These are phyloP conservation scores for Phenganax marumi DNA, from an alignment of 92 coral and sea anemone species.

Conservation along the genomic window DNA sequence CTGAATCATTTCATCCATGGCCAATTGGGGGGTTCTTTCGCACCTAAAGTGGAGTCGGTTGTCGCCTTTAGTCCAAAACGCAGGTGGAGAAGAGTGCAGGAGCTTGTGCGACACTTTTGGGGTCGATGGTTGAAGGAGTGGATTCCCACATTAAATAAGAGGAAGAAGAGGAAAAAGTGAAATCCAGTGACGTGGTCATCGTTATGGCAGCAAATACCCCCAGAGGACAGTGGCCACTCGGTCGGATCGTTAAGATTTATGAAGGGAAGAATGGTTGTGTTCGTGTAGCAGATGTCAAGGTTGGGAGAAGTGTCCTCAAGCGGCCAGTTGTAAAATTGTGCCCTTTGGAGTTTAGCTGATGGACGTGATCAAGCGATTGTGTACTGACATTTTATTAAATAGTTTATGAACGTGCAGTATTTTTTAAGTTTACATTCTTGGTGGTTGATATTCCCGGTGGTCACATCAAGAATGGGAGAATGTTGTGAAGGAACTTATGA, in stretches of 20 bases:
- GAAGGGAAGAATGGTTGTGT: not conserved
- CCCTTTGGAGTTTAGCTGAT: too few relatives aligned
- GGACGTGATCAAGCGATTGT: too few relatives aligned
- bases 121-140: conserved; percentile 50
- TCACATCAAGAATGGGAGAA: too few relatives aligned
- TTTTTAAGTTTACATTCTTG: too few relatives aligned
- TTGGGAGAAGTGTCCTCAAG: not conserved
- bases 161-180: conserved; percentile 37
- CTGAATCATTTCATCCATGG: conserved; percentile 61
- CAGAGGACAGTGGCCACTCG: not conserved
- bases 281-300: not conserved
- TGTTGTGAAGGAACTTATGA: too few relatives aligned
- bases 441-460: too few relatives aligned
- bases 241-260: not conserved
- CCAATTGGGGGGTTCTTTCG: conserved; percentile 56
- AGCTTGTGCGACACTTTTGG: conserved; percentile 45
- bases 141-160: conserved; percentile 32
- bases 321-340: not conserved
- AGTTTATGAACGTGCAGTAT: too few relatives aligned
- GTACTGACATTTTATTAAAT: too few relatives aligned
- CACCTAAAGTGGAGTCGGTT: conserved; percentile 27
- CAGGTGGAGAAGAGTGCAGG: conserved; percentile 51
- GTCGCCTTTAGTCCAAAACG: conserved; percentile 44
- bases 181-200: not conserved
- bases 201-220: not conserved